Base-by-base conservation (phyloP, 2,888 invertebrate genomes). In the Oxystoma pomonae region DNA sequence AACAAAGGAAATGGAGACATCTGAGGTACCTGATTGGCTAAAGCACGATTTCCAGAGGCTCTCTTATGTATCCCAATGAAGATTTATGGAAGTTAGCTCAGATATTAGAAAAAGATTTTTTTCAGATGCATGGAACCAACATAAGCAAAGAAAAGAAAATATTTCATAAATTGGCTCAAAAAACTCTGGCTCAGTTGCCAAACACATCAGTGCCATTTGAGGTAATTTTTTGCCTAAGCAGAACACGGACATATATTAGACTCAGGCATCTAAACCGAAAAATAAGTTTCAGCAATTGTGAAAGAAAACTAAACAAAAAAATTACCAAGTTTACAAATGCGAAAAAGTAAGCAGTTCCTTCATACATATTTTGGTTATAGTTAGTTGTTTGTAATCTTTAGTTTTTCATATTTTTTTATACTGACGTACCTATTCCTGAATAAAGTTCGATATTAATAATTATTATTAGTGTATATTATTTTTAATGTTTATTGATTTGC, bases 31-130 rank as follows among this genome's bases (percentile, higher is more conserved):
- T n/a, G n/a, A n/a, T n/a, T n/a, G n/a, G n/a, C n/a, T n/a, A n/a
- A n/a, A n/a, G n/a, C n/a, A n/a, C 63, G 17, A 57, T 65, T 55
- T 65, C 63, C 2, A 60, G 35, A 35, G 35, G 35, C 3, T 7
- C 3, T 35, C 35, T 35, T 35, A 7, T 35, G 12, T 7, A 35
- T 35, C 5, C 35, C 35, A 35, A 35, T 35, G 35, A 35, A 35
- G 12, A 35, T 12, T 7, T 35, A 12, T 35, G 3, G 12, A 3
- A 35, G 12, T 3, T 12, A 7, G 12, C 35, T 7, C 3, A 12
- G 12, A 35, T 35, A 35, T 35, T 35, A 35, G 35, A 35, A 7
- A 7, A 3, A 7, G 35, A 35, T 7, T 35, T 35, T 35, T 7
- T 7, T 35, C 3, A 7, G 3, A 35, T 35, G 35, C 35, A 35